Conservation (phyloP, 2,888 invertebrate species). For the Eledona agricola region DNA sequence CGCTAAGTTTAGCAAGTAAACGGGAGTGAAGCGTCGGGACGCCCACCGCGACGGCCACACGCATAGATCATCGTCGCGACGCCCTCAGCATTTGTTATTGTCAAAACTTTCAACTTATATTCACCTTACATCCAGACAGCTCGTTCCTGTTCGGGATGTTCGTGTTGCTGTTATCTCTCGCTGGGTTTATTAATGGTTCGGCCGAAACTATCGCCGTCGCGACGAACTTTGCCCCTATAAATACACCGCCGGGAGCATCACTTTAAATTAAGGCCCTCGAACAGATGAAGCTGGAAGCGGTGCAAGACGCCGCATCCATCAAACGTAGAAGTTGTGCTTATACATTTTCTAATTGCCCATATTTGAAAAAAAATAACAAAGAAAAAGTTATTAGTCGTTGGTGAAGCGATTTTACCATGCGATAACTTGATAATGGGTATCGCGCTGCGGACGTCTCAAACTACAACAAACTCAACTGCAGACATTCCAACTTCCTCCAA, state of each 20-base stretch:
- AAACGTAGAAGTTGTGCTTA: constrained; percentile 4
- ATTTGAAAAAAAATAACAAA: constrained; percentile 4
- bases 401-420: too few relatives aligned
- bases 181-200: constrained; percentile 36
- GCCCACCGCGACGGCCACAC: constrained; percentile 54
- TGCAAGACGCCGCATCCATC: constrained; percentile 16
- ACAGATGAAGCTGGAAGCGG: constrained; percentile 12
- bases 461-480: constrained; percentile 36
- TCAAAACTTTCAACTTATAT: constrained; percentile 44
- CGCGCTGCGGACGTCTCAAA: constrained; percentile 1
- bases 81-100: constrained; percentile 45
- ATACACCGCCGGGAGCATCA: constrained; percentile 23
- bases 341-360: too few relatives aligned
- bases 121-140: constrained; percentile 43
- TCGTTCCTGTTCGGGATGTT: constrained; percentile 44
- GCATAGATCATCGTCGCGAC: constrained; percentile 52
- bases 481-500: constrained; percentile 36
- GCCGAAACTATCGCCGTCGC: constrained; percentile 26
- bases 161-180: constrained; percentile 36
- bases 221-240: constrained; percentile 34
- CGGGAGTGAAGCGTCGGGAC: constrained; percentile 45
- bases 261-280: constrained; percentile 28
- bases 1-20: constrained; percentile 56
- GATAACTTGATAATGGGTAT: too few relatives aligned
- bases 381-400: too few relatives aligned